Evolutionary conservation across 2,797 vertebrate species (phyloP), one percentile per base, ranked within the genome.

Genomic region (Geotrypetes seraphini): DNA sequence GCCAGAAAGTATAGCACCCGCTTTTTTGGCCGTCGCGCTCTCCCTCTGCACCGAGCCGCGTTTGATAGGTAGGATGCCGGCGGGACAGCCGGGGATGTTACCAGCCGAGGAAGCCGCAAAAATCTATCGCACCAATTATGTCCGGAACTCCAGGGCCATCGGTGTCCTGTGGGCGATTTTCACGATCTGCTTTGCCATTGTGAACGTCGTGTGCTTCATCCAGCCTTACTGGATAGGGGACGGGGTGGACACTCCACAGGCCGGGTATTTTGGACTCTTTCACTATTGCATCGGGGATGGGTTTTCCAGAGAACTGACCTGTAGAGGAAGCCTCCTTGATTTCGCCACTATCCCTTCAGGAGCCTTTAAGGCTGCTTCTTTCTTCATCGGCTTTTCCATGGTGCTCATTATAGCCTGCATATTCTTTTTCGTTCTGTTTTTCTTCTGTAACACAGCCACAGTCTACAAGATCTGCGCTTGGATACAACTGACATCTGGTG

Each of bases 201-300:
- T 96, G 25, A 96, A 92, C 75, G 88, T 97, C 72, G 91, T 87
- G 65, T 90, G 90, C 63, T 96, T 96, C 78, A 91, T 91, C 37
- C 92, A 97, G 83, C 92, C 92, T 23, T 97, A 96, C 69, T 97
- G 92, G 92, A 92, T 97, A 33, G 92, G 92, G 15, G 92, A 97
- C 81, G 89, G 92, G 53, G 65, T 91, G 77, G 86, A 96, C 54
- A 97, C 92, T 38, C 92, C 91, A 22, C 91, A 91, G 82, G 90
- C 79, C 37, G 92, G 92, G 22, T 96, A 94, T 85, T 97, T 97
- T 82, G 92, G 92, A 71, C 91, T 96, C 31, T 95, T 93, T 50
- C 92, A 95, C 79, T 95, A 84, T 69, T 97, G 92, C 79, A 75
- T 91, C 41, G 90, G 91, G 25, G 89, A 88, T 78, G 90, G 87